Conservation (phyloP, 2,888 invertebrate genomes). For the Embidobia sp. region DNA sequence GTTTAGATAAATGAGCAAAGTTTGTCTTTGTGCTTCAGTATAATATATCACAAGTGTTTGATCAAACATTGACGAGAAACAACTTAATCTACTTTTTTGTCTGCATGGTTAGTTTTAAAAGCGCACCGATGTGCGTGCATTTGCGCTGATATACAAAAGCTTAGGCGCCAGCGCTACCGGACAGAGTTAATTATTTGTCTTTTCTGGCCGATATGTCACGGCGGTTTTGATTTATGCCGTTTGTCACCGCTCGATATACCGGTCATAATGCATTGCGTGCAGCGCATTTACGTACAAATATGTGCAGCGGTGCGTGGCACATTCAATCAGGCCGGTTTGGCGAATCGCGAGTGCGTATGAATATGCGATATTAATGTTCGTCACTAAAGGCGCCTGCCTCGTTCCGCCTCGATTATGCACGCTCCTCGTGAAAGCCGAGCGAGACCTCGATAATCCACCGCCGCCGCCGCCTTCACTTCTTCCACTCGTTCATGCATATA, state of each 20-base stretch:
- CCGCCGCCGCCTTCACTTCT: slow-evolving; percentile 3
- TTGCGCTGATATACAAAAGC: slow-evolving; percentile 19
- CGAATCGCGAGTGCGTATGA: slow-evolving; percentile 39
- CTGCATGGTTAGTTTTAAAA: no score
- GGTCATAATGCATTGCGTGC: slow-evolving; percentile 71
- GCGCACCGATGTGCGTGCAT: background rate
- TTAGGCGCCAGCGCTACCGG: slow-evolving; percentile 65
- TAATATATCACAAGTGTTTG: background rate
- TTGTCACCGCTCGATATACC: slow-evolving; percentile 73
- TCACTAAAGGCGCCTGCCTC: slow-evolving; percentile 60
- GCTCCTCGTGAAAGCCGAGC: slow-evolving; percentile 40
- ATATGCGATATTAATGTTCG: slow-evolving; percentile 67
- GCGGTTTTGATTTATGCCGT: slow-evolving; percentile 71
- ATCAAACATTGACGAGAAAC: slow-evolving; percentile 9
- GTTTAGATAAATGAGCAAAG: no score
- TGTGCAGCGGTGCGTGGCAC: slow-evolving; percentile 68
- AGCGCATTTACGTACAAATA: slow-evolving; percentile 62
- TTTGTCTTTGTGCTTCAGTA: no score
- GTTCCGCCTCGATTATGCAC: slow-evolving; percentile 38
- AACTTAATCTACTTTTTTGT: slow-evolving; percentile 10
- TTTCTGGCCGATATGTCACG: slow-evolving; percentile 53
- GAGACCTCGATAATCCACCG: slow-evolving; percentile 24
- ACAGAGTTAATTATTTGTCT: slow-evolving; percentile 64
- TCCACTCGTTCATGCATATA: slow-evolving; percentile 18
- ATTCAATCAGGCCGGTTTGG: slow-evolving; percentile 69